A percentile compares a stretch with the other conserved stretches of the same genome.
Conservation (phyloP, 2,113 vertebrate genomes). For the Oreotrochilus melanogaster region DNA sequence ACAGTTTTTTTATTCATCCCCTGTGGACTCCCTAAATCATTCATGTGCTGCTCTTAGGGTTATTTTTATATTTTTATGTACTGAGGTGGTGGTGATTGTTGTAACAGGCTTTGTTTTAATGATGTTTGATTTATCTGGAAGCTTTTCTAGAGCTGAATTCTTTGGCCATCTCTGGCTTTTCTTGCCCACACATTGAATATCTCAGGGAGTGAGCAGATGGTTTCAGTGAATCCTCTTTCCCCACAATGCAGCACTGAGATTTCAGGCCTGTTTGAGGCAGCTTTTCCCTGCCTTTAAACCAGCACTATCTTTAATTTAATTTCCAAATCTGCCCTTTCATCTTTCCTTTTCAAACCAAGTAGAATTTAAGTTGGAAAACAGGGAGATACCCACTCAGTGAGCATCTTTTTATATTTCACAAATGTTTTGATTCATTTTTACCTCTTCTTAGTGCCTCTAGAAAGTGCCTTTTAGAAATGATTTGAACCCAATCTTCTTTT, state of each 20-base stretch:
- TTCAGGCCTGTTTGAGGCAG: neutral
- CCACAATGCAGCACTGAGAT: neutral
- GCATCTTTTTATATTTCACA: neutral
- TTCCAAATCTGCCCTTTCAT: neutral
- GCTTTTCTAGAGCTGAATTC: neutral
- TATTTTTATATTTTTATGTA: neutral
- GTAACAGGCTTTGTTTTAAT: neutral
- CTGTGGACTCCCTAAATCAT: fast-evolving
- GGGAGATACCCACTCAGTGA: neutral
- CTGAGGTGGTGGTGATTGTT: neutral
- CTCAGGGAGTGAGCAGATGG: neutral
- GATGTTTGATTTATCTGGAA: neutral
- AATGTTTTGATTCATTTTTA: neutral
- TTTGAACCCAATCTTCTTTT: neutral
- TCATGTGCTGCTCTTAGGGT: fast-evolving
- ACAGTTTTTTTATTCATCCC: neutral
- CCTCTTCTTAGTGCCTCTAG: neutral
- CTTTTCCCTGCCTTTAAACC: neutral
- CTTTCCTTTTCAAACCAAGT: neutral
- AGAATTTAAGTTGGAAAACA: neutral
- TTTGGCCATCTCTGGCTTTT: neutral
- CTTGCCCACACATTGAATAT: fast-evolving
- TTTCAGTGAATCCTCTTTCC: neutral
- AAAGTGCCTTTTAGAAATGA: neutral
- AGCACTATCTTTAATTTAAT: neutral